Base-by-base conservation (phyloP, 2,888 invertebrate species). In the Philereme vetulata region DNA sequence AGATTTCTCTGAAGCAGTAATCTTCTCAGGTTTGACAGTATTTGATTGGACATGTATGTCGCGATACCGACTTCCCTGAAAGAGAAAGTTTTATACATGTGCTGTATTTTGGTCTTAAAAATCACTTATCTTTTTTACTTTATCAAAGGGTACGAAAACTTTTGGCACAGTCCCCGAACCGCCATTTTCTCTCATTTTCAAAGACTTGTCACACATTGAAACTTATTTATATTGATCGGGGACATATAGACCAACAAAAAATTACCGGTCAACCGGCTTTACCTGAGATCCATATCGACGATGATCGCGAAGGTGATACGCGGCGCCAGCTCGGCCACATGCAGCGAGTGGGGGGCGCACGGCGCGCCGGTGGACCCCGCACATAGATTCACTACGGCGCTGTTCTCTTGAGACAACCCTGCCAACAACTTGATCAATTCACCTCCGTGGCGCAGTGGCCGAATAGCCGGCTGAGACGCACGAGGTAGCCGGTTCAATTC, bases 1-100 rank as follows among this genome's bases (percentile, higher is more conserved):
- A 95, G 86, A 72, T 97, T 96, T 53, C 95, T 93, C 85, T 96
- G 96, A 56, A 95, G 89, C 72, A 96, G 94, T 11, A 96, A 85
- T 53, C 94, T 93, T 68, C 86, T 80, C 50, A 92, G 65, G 65
- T 91, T 92, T 1, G 86, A 81, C 1, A 92, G 74, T 62, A 90
- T 78, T 72, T 90, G 90, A 69, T 78, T 85, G 0, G 92, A 84
- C 74, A 82, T 76, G 45, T 84, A 81, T 0, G 81, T 75, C 3
- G 90, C 77, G 44, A 86, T 74, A 1, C 92, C 92, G 2, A 87
- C 76, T 45, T 92, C 92, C 62, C 92, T 92, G 80, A 44, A 77
- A 82, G 3, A n/a, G 42, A 4, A 10, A 21, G 6, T 21, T 21
- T 56, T 6, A 35, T 10, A 11, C 33, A 46, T 33, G 11, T 21